These are phyloP conservation scores for Pterostichus niger DNA, from an alignment of 2,888 invertebrate genomes.

Conservation along the genomic window DNA sequence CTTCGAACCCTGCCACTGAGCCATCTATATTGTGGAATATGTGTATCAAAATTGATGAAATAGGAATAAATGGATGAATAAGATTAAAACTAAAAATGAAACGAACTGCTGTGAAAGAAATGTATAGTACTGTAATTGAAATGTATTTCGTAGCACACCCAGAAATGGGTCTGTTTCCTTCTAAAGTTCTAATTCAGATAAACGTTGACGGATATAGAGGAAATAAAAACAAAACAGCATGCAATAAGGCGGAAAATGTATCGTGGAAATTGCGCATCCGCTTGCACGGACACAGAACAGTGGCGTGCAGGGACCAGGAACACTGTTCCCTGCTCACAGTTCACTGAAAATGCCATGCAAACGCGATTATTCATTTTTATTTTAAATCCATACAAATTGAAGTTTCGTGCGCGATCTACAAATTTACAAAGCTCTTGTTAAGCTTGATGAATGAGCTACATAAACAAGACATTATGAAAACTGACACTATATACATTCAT, in stretches of 20 bases:
- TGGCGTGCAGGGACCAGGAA: background rate
- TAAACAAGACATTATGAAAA: too few species aligned
- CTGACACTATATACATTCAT: too few species aligned
- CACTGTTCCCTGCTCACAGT: background rate
- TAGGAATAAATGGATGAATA: too few species aligned
- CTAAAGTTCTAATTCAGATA: background rate
- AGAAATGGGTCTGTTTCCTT: background rate
- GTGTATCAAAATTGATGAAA: too few species aligned
- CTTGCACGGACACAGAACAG: background rate
- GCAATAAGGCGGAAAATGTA: background rate
- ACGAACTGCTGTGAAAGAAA: too few species aligned
- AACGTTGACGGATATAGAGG: background rate
- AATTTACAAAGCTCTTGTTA: background rate
- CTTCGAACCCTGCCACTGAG: too few species aligned
- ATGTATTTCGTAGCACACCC: background rate
- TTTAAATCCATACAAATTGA: constrained; percentile 30
- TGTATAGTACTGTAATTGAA: too few species aligned
- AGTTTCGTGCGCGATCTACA: constrained; percentile 9
- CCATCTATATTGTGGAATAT: too few species aligned
- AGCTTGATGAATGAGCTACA: background rate
- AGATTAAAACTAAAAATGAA: too few species aligned
- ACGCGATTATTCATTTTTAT: constrained; percentile 20
- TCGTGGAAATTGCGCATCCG: background rate
- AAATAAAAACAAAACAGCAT: constrained; percentile 24
- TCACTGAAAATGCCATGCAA: background rate